phyloP scores from a whole-genome alignment of 2,113 vertebrate genomes.

The Thomomys bottae region DNA sequence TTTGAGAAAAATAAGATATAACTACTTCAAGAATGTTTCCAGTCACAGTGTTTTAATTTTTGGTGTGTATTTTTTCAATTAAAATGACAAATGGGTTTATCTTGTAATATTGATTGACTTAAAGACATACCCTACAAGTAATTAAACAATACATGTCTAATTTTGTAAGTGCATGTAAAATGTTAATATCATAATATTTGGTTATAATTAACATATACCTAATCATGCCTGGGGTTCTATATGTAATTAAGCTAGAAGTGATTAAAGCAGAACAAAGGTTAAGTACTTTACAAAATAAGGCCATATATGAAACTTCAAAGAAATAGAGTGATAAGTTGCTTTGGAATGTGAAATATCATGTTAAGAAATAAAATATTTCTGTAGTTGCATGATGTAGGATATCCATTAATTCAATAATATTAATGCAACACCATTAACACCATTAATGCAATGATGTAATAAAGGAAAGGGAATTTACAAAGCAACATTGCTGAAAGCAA shows the following conservation, averaged over 20 bases:
- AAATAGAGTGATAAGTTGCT: background rate
- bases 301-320: background rate
- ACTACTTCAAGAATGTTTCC: background rate
- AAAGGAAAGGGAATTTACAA: background rate
- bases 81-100: slow-evolving; percentile 75
- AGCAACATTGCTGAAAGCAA: background rate
- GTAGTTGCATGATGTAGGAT: background rate
- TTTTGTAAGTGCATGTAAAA: slow-evolving; percentile 78
- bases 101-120: slow-evolving; percentile 77
- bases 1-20: background rate
- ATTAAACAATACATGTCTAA: slow-evolving; percentile 72
- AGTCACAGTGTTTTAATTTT: background rate
- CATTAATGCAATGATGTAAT: background rate
- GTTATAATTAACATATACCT: slow-evolving; percentile 51
- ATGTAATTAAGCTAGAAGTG: slow-evolving; percentile 59
- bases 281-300: slow-evolving; percentile 60
- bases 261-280: slow-evolving; percentile 63
- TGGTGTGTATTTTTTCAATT: slow-evolving; percentile 68
- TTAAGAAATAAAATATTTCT: no score
- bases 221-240: slow-evolving; percentile 51
- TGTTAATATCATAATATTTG: slow-evolving; percentile 80
- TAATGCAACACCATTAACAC: background rate
- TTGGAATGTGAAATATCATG: slow-evolving; percentile 7
- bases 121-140: slow-evolving; percentile 75
- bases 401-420: background rate